phyloP scores from a whole-genome alignment of 2,113 vertebrate genomes.

The Galbula dea region DNA sequence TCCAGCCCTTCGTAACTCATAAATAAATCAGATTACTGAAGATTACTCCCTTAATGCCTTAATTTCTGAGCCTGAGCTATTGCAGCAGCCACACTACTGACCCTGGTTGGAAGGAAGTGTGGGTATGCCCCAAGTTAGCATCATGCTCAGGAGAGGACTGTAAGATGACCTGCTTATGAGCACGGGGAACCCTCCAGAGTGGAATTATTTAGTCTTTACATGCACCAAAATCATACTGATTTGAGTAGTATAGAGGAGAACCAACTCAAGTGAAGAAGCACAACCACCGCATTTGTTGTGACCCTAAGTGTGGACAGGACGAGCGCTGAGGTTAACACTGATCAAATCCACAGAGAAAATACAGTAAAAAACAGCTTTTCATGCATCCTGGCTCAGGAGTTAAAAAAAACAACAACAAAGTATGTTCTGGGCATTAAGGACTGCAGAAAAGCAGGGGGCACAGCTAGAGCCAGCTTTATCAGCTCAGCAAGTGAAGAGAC shows the following conservation, averaged over 20 bases:
- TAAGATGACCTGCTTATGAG: background rate
- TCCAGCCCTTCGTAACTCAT: background rate
- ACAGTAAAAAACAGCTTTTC: background rate
- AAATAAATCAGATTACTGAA: background rate
- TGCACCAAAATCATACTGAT: background rate
- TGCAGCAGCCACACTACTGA: background rate
- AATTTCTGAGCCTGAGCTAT: background rate
- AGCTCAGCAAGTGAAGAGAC: background rate
- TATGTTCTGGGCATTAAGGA: background rate
- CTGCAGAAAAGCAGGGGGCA: background rate
- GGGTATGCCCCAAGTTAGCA: background rate
- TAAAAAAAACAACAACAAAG: background rate
- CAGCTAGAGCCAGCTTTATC: background rate
- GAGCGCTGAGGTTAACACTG: background rate
- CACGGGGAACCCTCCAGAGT: background rate
- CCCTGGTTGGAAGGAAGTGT: background rate
- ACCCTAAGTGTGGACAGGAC: accelerated
- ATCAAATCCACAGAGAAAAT: background rate
- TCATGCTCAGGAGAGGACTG: background rate
- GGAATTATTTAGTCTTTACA: background rate
- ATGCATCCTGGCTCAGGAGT: background rate
- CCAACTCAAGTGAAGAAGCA: accelerated
- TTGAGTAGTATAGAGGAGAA: background rate
- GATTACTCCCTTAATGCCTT: background rate
- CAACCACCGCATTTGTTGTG: accelerated